Base-by-base conservation (phyloP, 2,797 vertebrate genomes). In the Nothura maculosa region DNA sequence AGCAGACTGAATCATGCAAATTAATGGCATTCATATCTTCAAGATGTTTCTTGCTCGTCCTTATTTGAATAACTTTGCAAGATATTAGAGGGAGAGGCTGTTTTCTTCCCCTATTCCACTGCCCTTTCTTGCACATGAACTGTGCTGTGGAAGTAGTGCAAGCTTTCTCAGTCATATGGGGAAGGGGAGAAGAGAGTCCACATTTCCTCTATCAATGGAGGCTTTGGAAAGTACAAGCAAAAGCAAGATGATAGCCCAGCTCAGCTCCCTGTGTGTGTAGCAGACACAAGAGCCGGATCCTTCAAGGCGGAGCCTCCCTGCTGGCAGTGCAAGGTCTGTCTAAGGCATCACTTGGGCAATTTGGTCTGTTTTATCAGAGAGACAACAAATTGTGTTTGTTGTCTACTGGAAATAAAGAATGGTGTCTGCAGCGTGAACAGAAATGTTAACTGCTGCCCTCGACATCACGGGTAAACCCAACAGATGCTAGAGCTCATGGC, bases 21-120 rank as follows among this genome's bases (percentile, higher is more conserved):
- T 86, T 91, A 90, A 94, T 90, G 62, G 24, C 40, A 82, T 54
- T 14, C 20, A 30, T 52, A 20, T 85, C 92, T 95, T 64, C 73
- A 88, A 90, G 83, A 47, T 72, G 28, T 58, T 72, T 84, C 76
- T 84, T 85, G 45, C 70, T 81, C 57, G 82, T 94, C 28, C 34
- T 79, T 89, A 45, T 80, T 85, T 87, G 40, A 95, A 95, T 92
- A 90, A 81, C 10, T 42, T 93, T 89, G 36, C 50, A 74, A 69
- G 28, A 47, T 67, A 87, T 13, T 80, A 30, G 19, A 74, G 48
- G 20, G 30, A 92, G 81, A 60, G 9, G 3, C 15, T 70, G 34
- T 55, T 89, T 85, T 1, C 9, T 77, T 80, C 11, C 74, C 48
- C 58, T 5, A 6, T 58, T 24, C 32, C 30, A 27, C n/a, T 6